phyloP scores from a whole-genome alignment of 2,888 invertebrate genomes.

The Lysandra coridon region DNA sequence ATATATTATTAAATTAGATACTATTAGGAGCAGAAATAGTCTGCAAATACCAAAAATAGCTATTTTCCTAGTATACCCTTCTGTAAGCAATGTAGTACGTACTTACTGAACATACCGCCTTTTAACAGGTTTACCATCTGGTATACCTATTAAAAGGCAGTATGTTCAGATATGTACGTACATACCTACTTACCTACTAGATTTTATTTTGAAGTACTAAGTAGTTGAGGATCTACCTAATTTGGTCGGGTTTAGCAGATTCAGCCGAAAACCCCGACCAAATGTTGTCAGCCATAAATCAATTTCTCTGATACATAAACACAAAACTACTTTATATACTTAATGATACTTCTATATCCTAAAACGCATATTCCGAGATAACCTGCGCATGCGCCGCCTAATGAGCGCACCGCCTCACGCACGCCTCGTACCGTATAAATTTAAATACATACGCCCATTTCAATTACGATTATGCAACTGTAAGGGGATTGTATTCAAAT shows the following conservation, averaged over 20 bases:
- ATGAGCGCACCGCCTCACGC: slow-evolving; percentile 70
- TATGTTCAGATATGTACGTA: too few relatives aligned
- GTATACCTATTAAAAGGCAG: too few relatives aligned
- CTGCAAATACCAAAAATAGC: neutral
- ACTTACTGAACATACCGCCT: too few relatives aligned
- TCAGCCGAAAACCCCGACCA: neutral
- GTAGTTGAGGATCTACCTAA: too few relatives aligned
- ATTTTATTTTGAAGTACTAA: too few relatives aligned
- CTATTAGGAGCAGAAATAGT: neutral
- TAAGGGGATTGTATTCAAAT: slow-evolving; percentile 35
- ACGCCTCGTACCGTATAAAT: slow-evolving; percentile 63
- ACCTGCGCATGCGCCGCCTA: slow-evolving; percentile 68
- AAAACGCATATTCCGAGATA: slow-evolving; percentile 64
- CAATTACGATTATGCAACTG: slow-evolving; percentile 52
- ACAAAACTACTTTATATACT: neutral
- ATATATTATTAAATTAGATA: neutral
- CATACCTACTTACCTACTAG: too few relatives aligned
- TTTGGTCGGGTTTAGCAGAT: too few relatives aligned
- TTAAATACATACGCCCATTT: slow-evolving; percentile 61
- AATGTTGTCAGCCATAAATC: neutral
- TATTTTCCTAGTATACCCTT: too few relatives aligned
- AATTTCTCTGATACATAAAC: neutral
- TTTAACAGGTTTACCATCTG: too few relatives aligned
- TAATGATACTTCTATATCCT: slow-evolving; percentile 53
- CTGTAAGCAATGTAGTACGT: too few relatives aligned